Base-by-base conservation (phyloP, 2,888 invertebrate species). In the Tachina fera region DNA sequence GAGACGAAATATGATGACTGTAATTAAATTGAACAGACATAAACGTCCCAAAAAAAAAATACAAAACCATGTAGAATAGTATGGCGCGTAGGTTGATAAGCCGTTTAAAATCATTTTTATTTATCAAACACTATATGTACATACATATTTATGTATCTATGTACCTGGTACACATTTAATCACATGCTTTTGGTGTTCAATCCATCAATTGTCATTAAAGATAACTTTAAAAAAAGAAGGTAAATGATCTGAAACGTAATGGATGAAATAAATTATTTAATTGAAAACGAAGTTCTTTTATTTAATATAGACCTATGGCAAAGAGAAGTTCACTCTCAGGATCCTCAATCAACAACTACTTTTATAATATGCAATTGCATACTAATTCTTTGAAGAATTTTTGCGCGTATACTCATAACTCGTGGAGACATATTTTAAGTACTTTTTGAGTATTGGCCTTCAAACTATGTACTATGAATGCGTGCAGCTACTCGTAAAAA, bases 1-100 rank as follows among this genome's bases (percentile, higher is more conserved):
- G 5, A 43, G n/a, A 78, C 43, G 45, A 70, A 49, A 60, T 60
- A 19, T 58, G 47, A 41, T 60, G 76, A 68, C 39, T 43, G 41
- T 70, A 41, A 65, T 68, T 67, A 9, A 14, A 11, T 51, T 13
- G n/a, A 9, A 4, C 41, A 6, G n/a, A 51, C 39, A 10, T 39
- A 47, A 65, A 47, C 41, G 63, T 45, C 10, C 13, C 1, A 58
- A 58, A 67, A n/a, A 65, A 65, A 1, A 53, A 16, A 6, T 31
- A 31, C 6, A 31, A 19, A 16, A 22, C 19, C 4, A 19, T 22
- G 11, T 13, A 56, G 14, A 1, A 10, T 11, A 60, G 13, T 58
- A 14, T 58, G 8, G 9, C 16, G 68, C 51, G 31, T 51, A 16
- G 39, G 39, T 13, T 39, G 39, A 16, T 51, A 49, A 31, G 16